Base-by-base conservation (phyloP, 2,113 vertebrate genomes). In the Sapajus apella region DNA sequence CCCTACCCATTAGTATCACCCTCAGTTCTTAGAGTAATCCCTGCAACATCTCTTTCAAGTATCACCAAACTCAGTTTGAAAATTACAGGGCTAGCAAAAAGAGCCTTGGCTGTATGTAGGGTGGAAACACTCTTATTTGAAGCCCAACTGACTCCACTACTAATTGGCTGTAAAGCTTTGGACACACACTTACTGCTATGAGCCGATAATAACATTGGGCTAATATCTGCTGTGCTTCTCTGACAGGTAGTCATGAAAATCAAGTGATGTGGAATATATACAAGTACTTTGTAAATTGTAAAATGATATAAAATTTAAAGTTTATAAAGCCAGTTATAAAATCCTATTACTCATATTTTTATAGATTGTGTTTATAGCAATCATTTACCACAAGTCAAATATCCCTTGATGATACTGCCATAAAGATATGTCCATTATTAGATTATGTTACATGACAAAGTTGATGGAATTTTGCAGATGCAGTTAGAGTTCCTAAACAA, bases 201-300 rank as follows among this genome's bases (percentile, higher is more conserved):
- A 93, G 61, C 61, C 18, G 32, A 64, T 1, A 32, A 2, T 86
- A 80, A 25, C 52, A 12, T 37, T 58, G 30, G 43, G 82, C 13
- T 79, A 72, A 45, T 68, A 73, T 45, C 68, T 66, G 5, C 43
- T 81, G 6, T 92, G 80, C 45, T 35, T 83, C n/a, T 56, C 58
- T 93, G 37, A 76, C 14, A 58, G 25, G 32, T 52, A 90, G 37
- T 81, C 35, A 16, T 97, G 50, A 77, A 82, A 97, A 92, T 73
- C 58, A 94, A 87, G 35, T 66, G 32, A 68, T 75, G 14, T 43
- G 81, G 35, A 94, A 75, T 91, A 70, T 66, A 37, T 82, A 56
- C 8, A 64, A 87, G 79, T n/a, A 94, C 64, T 95, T 92, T 87
- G 21, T 72, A 66, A 87, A 50, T 66, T 85, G n/a, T 88, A 81